Evolutionary conservation across 2,113 vertebrate species (phyloP).

Genomic region (Stigmatopora argus): DNA sequence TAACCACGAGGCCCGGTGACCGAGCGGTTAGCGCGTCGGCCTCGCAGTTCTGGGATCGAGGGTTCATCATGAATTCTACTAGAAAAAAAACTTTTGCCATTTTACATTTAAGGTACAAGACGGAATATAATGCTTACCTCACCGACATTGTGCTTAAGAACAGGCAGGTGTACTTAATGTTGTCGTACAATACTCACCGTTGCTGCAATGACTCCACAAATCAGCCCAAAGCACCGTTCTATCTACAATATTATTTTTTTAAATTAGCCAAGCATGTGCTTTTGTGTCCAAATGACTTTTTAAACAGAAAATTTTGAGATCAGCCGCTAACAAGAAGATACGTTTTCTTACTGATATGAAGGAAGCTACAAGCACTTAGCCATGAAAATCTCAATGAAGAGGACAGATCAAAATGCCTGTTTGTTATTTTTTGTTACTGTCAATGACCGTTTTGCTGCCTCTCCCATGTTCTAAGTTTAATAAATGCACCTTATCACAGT

Average conservation of each 20-base stretch:
- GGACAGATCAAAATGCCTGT: neutral
- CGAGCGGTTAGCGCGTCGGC: no score
- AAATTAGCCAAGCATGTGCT: neutral
- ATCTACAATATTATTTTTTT: neutral
- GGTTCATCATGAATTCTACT: no score
- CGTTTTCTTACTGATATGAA: slow-evolving; percentile 6
- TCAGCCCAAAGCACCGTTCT: neutral
- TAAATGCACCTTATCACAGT: slow-evolving; percentile 25
- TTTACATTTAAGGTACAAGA: neutral
- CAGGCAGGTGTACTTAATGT: neutral
- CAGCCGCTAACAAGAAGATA: neutral
- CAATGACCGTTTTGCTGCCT: slow-evolving; percentile 12
- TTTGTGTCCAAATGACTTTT: neutral
- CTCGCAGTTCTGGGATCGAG: no score
- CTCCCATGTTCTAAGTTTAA: slow-evolving; percentile 5
- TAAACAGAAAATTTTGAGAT: neutral
- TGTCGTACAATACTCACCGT: neutral
- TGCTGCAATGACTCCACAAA: neutral
- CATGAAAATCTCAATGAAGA: neutral
- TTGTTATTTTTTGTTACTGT: neutral
- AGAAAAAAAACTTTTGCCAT: no score
- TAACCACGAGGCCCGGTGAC: no score
- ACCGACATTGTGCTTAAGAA: neutral
- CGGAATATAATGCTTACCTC: neutral
- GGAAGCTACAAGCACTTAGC: neutral